Percentiles rank a stretch among this genome's conserved stretches.
These are phyloP conservation scores for Cremastobaeus sp. DNA, from an alignment of 2,888 invertebrate species.

Conservation along the genomic window DNA sequence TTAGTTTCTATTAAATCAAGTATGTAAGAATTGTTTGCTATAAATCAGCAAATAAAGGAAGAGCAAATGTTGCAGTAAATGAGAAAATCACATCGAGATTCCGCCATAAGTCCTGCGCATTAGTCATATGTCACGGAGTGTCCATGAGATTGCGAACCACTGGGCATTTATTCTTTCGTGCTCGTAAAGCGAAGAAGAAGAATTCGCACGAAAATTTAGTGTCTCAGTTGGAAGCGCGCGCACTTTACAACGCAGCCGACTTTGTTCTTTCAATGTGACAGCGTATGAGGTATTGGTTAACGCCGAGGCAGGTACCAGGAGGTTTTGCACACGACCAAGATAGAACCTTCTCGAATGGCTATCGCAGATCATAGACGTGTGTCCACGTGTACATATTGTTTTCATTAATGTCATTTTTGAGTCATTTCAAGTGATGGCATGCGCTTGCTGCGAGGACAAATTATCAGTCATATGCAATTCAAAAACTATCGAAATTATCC, in stretches of 20 bases:
- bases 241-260: conserved; percentile 42
- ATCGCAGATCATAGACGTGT: too few relatives aligned
- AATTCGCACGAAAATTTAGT: conserved; percentile 60
- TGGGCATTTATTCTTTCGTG: conserved; percentile 57
- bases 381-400: too few relatives aligned
- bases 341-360: too few relatives aligned
- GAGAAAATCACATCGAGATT: conserved; percentile 25
- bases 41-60: conserved; percentile 10
- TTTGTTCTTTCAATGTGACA: conserved; percentile 50
- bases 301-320: conserved; percentile 40
- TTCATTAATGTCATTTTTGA: too few relatives aligned
- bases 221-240: conserved; percentile 56
- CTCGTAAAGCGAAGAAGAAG: conserved; percentile 57
- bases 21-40: too few relatives aligned
- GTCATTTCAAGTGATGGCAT: too few relatives aligned
- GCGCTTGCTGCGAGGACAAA: too few relatives aligned
- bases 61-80: conserved; percentile 7
- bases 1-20: too few relatives aligned
- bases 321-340: too few relatives aligned
- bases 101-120: conserved; percentile 33
- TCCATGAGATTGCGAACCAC: conserved; percentile 52
- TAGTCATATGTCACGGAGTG: conserved; percentile 27
- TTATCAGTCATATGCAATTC: too few relatives aligned
- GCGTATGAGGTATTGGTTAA: conserved; percentile 50
- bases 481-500: too few relatives aligned